phyloP scores from a whole-genome alignment of 2,797 vertebrate species.

The Eupleurogrammus muticus region DNA sequence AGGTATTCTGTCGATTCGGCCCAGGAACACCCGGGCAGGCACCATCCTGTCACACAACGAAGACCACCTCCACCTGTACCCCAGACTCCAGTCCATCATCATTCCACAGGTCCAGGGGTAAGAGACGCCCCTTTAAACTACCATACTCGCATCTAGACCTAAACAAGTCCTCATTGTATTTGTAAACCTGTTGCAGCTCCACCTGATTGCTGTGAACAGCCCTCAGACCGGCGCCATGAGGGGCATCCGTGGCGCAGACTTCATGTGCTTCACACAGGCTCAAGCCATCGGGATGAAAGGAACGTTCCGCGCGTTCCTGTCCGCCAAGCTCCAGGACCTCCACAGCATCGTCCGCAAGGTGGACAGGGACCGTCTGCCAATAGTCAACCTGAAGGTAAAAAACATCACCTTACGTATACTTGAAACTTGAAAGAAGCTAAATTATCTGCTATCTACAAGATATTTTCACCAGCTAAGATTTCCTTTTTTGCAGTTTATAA shows the following conservation, averaged over 20 bases:
- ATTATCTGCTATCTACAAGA: too few species aligned
- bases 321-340: conserved; percentile 92
- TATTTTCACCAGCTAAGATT: too few species aligned
- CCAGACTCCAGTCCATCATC: conserved; percentile 66
- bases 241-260: conserved; percentile 91
- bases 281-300: conserved; percentile 89
- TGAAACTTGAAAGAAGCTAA: too few species aligned
- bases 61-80: conserved; percentile 58
- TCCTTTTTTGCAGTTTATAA: too few species aligned
- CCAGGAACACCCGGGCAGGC: conserved; percentile 55
- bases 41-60: conserved; percentile 56
- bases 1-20: conserved; percentile 34
- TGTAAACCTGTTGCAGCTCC: conserved; percentile 82
- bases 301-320: conserved; percentile 95
- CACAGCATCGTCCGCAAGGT: conserved; percentile 91
- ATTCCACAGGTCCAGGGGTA: conserved; percentile 76
- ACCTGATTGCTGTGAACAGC: conserved; percentile 91
- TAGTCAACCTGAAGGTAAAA: conserved; percentile 88
- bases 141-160: background rate
- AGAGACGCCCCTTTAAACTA: conserved; percentile 20
- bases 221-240: conserved; percentile 89
- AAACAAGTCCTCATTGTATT: accelerated
- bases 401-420: too few species aligned
- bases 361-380: conserved; percentile 82
- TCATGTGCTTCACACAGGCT: conserved; percentile 94